These are phyloP conservation scores for Drosophila anomelani DNA, from an alignment of 2,888 invertebrate species.

Conservation along the genomic window DNA sequence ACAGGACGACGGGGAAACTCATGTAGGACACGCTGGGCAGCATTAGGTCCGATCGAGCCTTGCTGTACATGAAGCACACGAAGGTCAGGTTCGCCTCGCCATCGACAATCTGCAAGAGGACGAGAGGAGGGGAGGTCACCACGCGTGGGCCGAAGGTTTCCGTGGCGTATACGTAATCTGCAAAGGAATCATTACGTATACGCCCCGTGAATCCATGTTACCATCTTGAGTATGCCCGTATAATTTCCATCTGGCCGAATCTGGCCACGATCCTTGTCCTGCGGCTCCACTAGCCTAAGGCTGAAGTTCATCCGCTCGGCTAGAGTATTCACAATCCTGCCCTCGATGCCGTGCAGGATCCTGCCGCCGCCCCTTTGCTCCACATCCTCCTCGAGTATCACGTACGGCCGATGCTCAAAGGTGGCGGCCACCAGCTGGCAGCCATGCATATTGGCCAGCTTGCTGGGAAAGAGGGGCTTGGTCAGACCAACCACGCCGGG, in stretches of 20 bases:
- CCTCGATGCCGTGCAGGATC: conserved; percentile 80
- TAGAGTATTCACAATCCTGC: conserved; percentile 69
- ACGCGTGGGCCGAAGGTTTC: not conserved
- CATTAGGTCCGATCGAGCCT: conserved; percentile 61
- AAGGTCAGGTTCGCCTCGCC: conserved; percentile 77
- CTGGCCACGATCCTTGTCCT: conserved; percentile 59
- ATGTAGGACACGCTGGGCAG: conserved; percentile 70
- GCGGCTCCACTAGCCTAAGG: conserved; percentile 56
- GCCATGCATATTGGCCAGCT: conserved; percentile 76
- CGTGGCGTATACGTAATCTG: not conserved
- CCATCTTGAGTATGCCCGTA: conserved; percentile 78
- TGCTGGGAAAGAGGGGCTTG: conserved; percentile 70
- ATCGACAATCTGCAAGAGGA: conserved; percentile 64
- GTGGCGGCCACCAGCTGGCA: conserved; percentile 73
- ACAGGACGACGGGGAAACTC: conserved; percentile 69
- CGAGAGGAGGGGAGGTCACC: no score
- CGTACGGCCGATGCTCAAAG: conserved; percentile 72
- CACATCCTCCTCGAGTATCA: conserved; percentile 57
- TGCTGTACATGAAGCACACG: conserved; percentile 67
- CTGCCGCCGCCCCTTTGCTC: conserved; percentile 1
- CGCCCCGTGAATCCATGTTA: conserved; percentile 31
- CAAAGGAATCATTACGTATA: not conserved
- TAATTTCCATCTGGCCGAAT: conserved; percentile 73
- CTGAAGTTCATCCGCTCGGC: conserved; percentile 81
- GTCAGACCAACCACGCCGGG: conserved; percentile 25